These are phyloP conservation scores for Dromiciops gliroides DNA, from an alignment of 2,113 vertebrate genomes.

Conservation along the genomic window DNA sequence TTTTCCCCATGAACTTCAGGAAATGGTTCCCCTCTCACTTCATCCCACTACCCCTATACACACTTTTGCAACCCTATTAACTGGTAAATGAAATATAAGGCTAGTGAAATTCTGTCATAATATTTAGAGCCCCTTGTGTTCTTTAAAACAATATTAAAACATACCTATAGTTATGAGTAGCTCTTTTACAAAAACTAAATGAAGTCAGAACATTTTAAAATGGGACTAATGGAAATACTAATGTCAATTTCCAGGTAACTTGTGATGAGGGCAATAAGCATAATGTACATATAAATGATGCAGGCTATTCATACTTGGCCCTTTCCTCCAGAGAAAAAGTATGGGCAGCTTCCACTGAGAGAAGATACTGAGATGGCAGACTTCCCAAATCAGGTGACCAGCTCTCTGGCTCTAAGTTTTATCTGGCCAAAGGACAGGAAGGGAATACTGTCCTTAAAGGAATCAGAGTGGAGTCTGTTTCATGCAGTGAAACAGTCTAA, in stretches of 20 bases:
- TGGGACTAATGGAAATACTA: not conserved
- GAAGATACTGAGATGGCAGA: not conserved
- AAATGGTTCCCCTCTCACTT: not conserved
- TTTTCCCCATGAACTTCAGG: not conserved
- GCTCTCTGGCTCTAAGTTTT: not conserved
- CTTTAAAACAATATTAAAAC: not conserved
- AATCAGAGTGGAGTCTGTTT: not conserved
- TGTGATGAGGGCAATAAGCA: not conserved
- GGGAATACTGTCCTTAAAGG: not conserved
- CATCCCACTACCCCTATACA: not conserved
- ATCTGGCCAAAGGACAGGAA: not conserved
- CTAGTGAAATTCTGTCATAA: not conserved
- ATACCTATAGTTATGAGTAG: not conserved
- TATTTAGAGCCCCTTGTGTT: not conserved
- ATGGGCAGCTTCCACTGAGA: not conserved
- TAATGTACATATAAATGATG: not conserved
- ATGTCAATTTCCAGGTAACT: not conserved
- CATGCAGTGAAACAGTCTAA: not conserved
- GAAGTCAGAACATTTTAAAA: not conserved
- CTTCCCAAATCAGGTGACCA: not conserved
- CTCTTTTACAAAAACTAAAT: not conserved
- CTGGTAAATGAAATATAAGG: not conserved
- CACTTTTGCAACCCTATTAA: not conserved
- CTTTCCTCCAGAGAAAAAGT: not conserved
- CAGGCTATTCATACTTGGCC: not conserved